phyloP scores from a whole-genome alignment of 2,797 vertebrate species.

The Rhinoraja longicauda region DNA sequence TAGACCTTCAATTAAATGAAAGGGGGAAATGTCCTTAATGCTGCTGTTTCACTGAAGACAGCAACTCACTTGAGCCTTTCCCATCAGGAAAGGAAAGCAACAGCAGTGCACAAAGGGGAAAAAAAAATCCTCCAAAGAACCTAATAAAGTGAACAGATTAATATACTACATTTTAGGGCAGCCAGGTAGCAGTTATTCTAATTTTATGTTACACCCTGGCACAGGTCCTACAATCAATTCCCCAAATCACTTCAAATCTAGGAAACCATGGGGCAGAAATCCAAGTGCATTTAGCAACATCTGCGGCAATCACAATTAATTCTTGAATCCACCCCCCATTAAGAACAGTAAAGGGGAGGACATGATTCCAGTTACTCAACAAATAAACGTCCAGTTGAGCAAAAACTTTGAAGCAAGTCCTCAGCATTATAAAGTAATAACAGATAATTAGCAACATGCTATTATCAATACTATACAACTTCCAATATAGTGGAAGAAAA shows the following conservation, averaged over 20 bases:
- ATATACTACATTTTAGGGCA: background rate
- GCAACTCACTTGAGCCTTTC: background rate
- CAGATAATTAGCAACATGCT: slow-evolving; percentile 1
- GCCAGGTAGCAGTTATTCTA: background rate
- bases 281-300: background rate
- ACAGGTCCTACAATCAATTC: background rate
- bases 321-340: background rate
- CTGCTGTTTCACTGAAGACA: background rate
- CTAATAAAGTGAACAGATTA: background rate
- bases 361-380: slow-evolving; percentile 23
- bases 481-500: background rate
- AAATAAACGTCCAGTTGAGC: background rate
- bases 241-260: background rate
- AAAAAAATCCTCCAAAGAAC: background rate
- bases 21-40: background rate
- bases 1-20: background rate
- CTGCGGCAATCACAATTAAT: background rate
- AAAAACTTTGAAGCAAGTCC: slow-evolving; percentile 7
- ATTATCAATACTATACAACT: background rate
- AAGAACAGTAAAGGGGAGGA: background rate
- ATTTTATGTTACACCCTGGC: background rate
- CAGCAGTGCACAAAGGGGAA: background rate
- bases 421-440: background rate
- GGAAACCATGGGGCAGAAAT: background rate
- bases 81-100: background rate